Conservation (phyloP, 2,888 invertebrate genomes). For the Neoaliturus tenellus region DNA sequence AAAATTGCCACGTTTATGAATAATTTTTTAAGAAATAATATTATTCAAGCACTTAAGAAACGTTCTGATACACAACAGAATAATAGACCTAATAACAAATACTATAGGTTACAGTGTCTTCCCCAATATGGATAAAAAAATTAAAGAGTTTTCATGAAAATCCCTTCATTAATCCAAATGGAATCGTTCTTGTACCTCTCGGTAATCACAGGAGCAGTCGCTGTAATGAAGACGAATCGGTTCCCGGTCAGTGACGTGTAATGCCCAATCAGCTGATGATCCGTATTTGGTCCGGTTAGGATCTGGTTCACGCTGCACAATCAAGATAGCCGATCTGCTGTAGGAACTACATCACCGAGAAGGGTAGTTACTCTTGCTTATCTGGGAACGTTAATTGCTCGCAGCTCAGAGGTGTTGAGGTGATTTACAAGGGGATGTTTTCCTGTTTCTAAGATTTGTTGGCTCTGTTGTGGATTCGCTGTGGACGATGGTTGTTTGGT, state of each 20-base stretch:
- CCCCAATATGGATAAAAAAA: too few relatives aligned
- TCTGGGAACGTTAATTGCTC: not conserved
- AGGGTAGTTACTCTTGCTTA: not conserved
- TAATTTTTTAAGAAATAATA: too few relatives aligned
- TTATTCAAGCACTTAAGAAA: not conserved
- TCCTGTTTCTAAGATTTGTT: too few relatives aligned
- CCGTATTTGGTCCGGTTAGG: constrained; percentile 17
- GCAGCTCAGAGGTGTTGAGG: not conserved
- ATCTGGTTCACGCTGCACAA: not conserved
- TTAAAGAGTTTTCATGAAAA: too few relatives aligned
- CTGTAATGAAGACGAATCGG: constrained; percentile 20
- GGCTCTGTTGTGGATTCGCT: too few relatives aligned
- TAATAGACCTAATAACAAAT: too few relatives aligned
- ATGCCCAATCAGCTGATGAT: constrained; percentile 3
- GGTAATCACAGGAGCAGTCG: not conserved
- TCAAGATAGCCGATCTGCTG: constrained; percentile 11
- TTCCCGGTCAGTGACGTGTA: constrained; percentile 2
- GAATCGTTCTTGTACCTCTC: not conserved
- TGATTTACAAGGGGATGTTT: too few relatives aligned
- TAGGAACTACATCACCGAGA: not conserved
- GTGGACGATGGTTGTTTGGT: too few relatives aligned
- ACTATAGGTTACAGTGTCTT: too few relatives aligned
- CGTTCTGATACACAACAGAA: not conserved
- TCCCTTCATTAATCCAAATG: too few relatives aligned
- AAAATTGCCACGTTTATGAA: too few relatives aligned